These are phyloP conservation scores for Emys orbicularis DNA, from an alignment of 2,797 vertebrate genomes.

Conservation along the genomic window DNA sequence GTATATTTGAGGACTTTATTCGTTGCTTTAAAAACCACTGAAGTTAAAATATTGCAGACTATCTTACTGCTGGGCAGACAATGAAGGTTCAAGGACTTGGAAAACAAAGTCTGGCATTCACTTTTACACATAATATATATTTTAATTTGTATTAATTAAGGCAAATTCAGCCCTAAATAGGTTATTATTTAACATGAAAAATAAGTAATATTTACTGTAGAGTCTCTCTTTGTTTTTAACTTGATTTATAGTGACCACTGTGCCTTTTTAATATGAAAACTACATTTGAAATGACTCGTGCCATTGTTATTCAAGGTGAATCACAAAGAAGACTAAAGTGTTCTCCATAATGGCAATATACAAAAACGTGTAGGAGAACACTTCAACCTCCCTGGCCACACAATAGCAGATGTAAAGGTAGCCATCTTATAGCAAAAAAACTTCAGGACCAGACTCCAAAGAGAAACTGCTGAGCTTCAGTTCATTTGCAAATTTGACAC, in stretches of 20 bases:
- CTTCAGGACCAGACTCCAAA: too few species aligned
- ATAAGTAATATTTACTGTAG: not conserved
- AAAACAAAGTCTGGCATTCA: not conserved
- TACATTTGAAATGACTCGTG: not conserved
- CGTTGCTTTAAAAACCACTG: too few species aligned
- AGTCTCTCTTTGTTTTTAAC: not conserved
- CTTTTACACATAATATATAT: not conserved
- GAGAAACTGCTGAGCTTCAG: too few species aligned
- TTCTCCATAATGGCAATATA: too few species aligned
- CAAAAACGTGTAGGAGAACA: too few species aligned
- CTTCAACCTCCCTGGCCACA: too few species aligned
- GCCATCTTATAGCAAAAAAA: too few species aligned
- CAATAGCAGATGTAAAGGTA: too few species aligned
- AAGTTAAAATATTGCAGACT: too few species aligned
- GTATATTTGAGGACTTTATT: too few species aligned
- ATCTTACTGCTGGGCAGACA: not conserved
- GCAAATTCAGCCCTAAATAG: not conserved
- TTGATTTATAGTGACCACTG: not conserved
- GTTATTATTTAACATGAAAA: not conserved
- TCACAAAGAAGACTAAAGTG: not conserved
- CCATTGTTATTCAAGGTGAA: not conserved
- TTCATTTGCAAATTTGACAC: too few species aligned
- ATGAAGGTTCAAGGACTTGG: not conserved
- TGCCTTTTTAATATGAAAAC: not conserved
- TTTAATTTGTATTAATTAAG: not conserved